Base-by-base conservation (phyloP, 2,797 vertebrate genomes). In the Dicrostonyx torquatus region DNA sequence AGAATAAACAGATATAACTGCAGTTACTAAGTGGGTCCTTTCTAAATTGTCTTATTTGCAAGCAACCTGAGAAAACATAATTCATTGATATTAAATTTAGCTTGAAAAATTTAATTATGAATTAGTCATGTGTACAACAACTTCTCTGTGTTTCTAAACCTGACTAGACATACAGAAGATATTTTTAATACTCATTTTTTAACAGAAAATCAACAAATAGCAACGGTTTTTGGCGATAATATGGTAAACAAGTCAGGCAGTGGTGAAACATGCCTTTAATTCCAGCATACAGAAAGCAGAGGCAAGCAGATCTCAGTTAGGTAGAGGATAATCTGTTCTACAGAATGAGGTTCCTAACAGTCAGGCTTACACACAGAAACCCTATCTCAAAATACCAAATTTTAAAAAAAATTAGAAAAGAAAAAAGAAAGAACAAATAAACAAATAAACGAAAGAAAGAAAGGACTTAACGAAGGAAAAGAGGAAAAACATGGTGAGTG, bases 71-170 rank as follows among this genome's bases (percentile, higher is more conserved):
- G 31, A n/a, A 72, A 76, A 84, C 75, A 34, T 6, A 24, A 72
- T 84, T 93, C 6, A 62, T 4, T 58, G 17, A 93, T 78, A 7
- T 6, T 90, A 29, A 12, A 68, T 75, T 89, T n/a, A 17, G 5
- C 10, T 90, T 78, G 5, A 58, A 93, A 96, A 85, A 88, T 48
- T 78, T 43, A 58, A 45, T 86, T 58, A 53, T 78, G 7, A 80
- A 72, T 92, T 76, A 68, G n/a, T 93, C 20, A 89, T 24, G 11
- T 80, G 48, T 0, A n/a, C 34, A 17, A 80, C 7, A 68, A 37
- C 7, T 68, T 53, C 45, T 85, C 82, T 2, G 1, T 62, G 17
- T 89, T 92, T 93, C 53, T 78, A 79, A 94, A 86, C 31, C 45
- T 43, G 31, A 72, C 34, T 5, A 83, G 29, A 43, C 11, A 87